phyloP scores from a whole-genome alignment of 2,888 invertebrate species.

The Salpingus planirostris region DNA sequence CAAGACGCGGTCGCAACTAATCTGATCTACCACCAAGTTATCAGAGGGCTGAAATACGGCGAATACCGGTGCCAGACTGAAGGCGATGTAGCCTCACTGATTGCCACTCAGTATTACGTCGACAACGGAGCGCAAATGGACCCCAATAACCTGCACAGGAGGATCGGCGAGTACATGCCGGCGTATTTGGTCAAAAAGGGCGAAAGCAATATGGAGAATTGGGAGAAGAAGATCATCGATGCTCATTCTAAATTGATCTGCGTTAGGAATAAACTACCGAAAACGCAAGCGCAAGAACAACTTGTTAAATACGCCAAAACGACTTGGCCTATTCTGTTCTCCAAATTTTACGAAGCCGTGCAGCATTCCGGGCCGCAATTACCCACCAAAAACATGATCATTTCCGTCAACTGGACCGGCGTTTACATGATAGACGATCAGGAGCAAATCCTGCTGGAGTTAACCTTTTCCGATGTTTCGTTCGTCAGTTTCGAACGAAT shows the following conservation, averaged over 20 bases:
- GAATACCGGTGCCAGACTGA: constrained; percentile 82
- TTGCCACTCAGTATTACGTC: constrained; percentile 84
- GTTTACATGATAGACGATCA: constrained; percentile 87
- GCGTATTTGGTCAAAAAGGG: constrained; percentile 53
- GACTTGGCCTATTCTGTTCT: constrained; percentile 92
- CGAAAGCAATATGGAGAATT: constrained; percentile 46
- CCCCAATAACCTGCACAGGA: constrained; percentile 57
- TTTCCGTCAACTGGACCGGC: constrained; percentile 92
- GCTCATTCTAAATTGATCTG: constrained; percentile 66
- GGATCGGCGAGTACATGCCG: constrained; percentile 74
- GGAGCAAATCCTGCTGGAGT: constrained; percentile 81
- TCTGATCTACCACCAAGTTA: constrained; percentile 82
- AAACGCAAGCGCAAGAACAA: constrained; percentile 73
- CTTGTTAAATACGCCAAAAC: constrained; percentile 84
- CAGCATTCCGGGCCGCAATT: constrained; percentile 62
- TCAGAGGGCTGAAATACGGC: constrained; percentile 81
- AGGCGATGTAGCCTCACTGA: constrained; percentile 78
- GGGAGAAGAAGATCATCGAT: constrained; percentile 64
- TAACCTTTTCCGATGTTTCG: constrained; percentile 78
- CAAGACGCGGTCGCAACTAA: constrained; percentile 76
- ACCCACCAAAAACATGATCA: constrained; percentile 66
- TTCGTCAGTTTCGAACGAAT: constrained; percentile 57
- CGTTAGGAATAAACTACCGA: constrained; percentile 56
- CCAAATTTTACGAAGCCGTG: constrained; percentile 87
- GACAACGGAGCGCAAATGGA: constrained; percentile 65